Percentiles rank a stretch among this genome's conserved stretches.
Evolutionary conservation across 2,113 vertebrate genomes (phyloP).

Genomic region (Acanthisitta chloris): DNA sequence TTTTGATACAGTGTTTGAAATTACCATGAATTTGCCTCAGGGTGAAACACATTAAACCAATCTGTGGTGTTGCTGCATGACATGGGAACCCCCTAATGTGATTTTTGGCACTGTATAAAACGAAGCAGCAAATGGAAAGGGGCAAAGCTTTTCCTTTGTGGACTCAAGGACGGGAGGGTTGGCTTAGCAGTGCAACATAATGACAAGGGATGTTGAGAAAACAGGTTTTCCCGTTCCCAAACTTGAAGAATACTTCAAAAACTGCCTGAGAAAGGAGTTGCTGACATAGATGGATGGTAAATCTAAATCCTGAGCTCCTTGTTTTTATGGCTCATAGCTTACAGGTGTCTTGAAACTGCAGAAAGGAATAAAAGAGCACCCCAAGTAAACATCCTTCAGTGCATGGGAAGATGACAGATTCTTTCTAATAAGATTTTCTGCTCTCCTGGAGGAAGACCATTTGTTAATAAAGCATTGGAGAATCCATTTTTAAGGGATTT

Average conservation of each 20-base stretch:
- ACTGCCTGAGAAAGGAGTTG: not conserved
- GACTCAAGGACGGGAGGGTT: not conserved
- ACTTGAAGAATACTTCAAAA: not conserved
- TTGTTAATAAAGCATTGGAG: conserved; percentile 62
- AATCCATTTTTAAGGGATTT: conserved; percentile 65
- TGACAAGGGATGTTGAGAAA: not conserved
- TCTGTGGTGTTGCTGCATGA: not conserved
- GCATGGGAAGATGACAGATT: conserved; percentile 37
- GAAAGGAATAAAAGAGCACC: not conserved
- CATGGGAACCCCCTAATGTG: conserved; percentile 3
- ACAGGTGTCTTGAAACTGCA: not conserved
- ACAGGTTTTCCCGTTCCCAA: not conserved
- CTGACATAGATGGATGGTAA: not conserved
- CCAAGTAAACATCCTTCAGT: conserved; percentile 22
- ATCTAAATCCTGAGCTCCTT: not conserved
- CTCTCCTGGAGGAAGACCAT: conserved; percentile 49
- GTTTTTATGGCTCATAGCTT: not conserved
- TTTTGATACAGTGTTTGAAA: not conserved
- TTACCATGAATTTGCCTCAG: not conserved
- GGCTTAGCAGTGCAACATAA: not conserved
- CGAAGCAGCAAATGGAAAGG: not conserved
- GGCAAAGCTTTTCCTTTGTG: not conserved
- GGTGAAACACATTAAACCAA: conserved; percentile 26
- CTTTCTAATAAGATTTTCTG: conserved; percentile 56
- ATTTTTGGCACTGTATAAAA: not conserved